These are phyloP conservation scores for Drosophila orosa DNA, from an alignment of 1,140 invertebrate species.

Conservation along the genomic window DNA sequence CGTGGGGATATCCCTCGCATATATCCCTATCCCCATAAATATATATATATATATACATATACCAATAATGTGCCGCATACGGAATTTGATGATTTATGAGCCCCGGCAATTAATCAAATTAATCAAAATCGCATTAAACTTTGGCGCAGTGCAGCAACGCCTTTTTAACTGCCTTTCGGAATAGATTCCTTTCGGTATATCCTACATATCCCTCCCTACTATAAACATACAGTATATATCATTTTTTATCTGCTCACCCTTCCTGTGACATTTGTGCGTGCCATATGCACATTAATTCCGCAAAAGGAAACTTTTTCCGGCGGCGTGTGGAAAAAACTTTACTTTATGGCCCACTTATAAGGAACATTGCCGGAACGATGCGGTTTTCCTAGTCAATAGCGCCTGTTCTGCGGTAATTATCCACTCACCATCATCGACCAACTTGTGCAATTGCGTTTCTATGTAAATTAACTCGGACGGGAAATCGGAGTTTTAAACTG, in stretches of 20 bases:
- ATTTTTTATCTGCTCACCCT: conserved; percentile 13
- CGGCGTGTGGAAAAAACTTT: conserved; percentile 60
- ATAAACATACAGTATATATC: conserved; percentile 3
- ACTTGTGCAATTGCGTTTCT: conserved; percentile 60
- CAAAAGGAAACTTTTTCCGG: conserved; percentile 53
- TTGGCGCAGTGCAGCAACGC: conserved; percentile 77
- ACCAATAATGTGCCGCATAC: conserved; percentile 71
- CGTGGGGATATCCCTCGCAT: conserved; percentile 12
- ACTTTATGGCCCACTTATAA: conserved; percentile 73
- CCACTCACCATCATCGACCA: conserved; percentile 54
- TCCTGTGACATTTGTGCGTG: conserved; percentile 65
- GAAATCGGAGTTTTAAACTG: conserved; percentile 21
- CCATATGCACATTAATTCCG: conserved; percentile 75
- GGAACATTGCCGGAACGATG: conserved; percentile 48
- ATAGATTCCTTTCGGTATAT: conserved; percentile 12
- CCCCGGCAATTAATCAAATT: conserved; percentile 76
- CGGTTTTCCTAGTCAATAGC: conserved; percentile 51
- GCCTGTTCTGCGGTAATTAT: conserved; percentile 66
- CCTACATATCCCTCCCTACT: background rate
- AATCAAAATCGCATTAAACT: conserved; percentile 78
- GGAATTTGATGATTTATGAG: conserved; percentile 77
- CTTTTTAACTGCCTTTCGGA: conserved; percentile 42
- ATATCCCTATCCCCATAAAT: background rate
- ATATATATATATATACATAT: background rate
- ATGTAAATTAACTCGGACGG: conserved; percentile 37